Evolutionary conservation across 2,797 vertebrate genomes (phyloP), one percentile per base, ranked within the genome.

Genomic region (Cheirogaleus major): DNA sequence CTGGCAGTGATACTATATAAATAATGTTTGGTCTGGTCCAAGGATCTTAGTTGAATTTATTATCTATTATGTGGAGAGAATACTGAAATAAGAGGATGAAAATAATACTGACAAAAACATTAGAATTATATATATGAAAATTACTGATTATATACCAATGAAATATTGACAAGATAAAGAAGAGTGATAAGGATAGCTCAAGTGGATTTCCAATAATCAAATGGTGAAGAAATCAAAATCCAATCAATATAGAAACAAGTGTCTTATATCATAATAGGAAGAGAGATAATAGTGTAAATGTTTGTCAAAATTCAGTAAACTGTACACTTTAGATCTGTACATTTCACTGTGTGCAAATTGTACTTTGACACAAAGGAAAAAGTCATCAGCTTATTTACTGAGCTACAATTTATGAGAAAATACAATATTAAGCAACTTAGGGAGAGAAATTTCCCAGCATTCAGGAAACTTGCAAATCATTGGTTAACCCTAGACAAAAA

Each of bases 1-100:
- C 38, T 86, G 83, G 89, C 86, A 89, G 1, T 57, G 45, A 88
- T 80, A 75, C 43, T n/a, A 8, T 17, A 43, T 93, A 91, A 96
- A 82, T 91, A 93, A 80, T 41, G 18, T 91, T 83, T 93, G 67
- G n/a, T 93, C 67, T 94, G 18, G 15, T 63, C 43, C 48, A 69
- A 72, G 38, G 25, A 69, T 91, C 89, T 73, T 73, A 67, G 17
- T 72, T 89, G 45, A 92, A 76, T 88, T 86, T 69, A 65, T 87
- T 92, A 59, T 83, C 84, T 85, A 27, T 95, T 72, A 80, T 17
- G 50, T 59, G 48, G 73, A 48, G 22, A 55, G 92, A 92, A 45
- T 80, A 41, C n/a, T 73, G n/a, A 91, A 86, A 91, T 48, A 59
- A 32, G 13, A 91, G 45, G 41, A 89, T 85, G 22, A 92, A 92